Evolutionary conservation across 2,888 invertebrate species (phyloP).

Genomic region (Tubulanus polymorphus): DNA sequence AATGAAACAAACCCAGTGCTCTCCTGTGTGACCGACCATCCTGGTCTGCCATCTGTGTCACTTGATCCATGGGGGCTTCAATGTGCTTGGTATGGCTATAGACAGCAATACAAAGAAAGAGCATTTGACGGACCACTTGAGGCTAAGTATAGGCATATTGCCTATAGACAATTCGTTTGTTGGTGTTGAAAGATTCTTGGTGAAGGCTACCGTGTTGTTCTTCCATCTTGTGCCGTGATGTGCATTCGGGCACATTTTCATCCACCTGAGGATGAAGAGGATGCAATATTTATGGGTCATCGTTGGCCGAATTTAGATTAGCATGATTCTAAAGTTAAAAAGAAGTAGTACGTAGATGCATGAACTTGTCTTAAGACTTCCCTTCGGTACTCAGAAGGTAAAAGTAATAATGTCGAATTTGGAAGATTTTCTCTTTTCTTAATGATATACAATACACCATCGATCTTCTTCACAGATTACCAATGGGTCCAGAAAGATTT

Average conservation of each 20-base stretch:
- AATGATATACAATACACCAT: too few relatives aligned
- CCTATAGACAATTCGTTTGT: constrained; percentile 12
- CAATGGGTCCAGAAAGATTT: too few relatives aligned
- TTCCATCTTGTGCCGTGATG: constrained; percentile 14
- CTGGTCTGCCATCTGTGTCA: background rate
- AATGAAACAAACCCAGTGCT: background rate
- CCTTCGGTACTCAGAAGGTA: too few relatives aligned
- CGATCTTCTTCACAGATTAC: too few relatives aligned
- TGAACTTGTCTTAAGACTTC: too few relatives aligned
- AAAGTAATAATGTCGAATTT: too few relatives aligned
- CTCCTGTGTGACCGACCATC: background rate
- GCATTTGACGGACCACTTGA: background rate
- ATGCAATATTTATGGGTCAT: too few relatives aligned
- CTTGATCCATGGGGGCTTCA: background rate
- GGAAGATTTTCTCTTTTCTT: too few relatives aligned
- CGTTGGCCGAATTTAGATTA: too few relatives aligned
- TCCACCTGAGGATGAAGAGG: background rate
- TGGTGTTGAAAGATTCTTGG: constrained; percentile 14
- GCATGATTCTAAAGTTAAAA: too few relatives aligned
- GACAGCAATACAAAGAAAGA: background rate
- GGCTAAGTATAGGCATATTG: constrained; percentile 9
- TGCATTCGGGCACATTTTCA: background rate
- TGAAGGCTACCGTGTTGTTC: constrained; percentile 7
- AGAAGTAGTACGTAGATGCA: too few relatives aligned
- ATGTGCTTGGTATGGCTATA: background rate